Base-by-base conservation (phyloP, 2,113 vertebrate species). In the Amblyopsis rosae region DNA sequence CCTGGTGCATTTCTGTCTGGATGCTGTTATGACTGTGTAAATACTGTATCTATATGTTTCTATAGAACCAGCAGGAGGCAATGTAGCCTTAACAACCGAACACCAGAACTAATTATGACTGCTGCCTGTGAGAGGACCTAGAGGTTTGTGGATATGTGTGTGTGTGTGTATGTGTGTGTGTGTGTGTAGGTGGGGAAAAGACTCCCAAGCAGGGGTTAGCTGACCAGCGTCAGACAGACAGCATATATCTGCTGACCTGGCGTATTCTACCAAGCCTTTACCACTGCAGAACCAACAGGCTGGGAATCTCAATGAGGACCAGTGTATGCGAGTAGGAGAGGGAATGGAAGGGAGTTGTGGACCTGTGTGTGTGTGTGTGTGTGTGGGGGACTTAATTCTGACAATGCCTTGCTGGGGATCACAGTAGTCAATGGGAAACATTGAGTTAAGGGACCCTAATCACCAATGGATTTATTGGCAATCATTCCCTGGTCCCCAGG, bases 51-150 rank as follows among this genome's bases (percentile, higher is more conserved):
- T 41, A 41, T 41, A 41, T 5, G 35, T 41, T 13, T 50, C 49
- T 13, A 50, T 50, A 13, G 13, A 50, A 59, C 79, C 86, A 82
- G 61, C 65, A 83, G 84, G 75, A 82, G 84, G 82, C 86, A 82
- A 12, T 88, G 79, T 86, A 78, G 68, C 60, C 71, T 65, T 11
- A 13, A 50, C 76, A 83, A 72, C 33, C 65, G 53, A 50, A 8
- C 4, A 32, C 9, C 47, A 0, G 1, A 11, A 1, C 45, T 45
- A 50, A 50, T 11, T 50, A 11, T 13, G 49, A 12, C 58, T 67
- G 32, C 1, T 12, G 19, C 47, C 33, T 54, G 35, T 74, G 26
- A 49, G 45, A 50, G 10, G 9, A 26, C 26, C 26, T 1, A 8
- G 66, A 55, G 26, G 26, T 50, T 1, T 6, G 59, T 19, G 26